Evolutionary conservation across 2,113 vertebrate species (phyloP).

Genomic region (Corvus hawaiiensis): DNA sequence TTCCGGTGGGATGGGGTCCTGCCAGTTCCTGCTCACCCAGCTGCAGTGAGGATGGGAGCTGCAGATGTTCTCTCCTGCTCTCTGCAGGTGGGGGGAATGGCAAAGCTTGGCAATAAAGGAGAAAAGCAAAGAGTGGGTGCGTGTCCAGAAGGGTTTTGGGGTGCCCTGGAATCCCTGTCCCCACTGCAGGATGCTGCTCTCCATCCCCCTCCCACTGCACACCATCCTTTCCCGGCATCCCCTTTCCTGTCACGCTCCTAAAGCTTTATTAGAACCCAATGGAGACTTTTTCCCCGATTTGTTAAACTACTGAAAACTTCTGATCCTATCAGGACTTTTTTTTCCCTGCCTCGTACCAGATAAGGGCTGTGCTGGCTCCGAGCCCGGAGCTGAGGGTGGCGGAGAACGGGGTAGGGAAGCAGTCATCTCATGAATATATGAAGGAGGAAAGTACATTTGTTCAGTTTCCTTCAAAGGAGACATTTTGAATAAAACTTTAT

Average conservation of each 20-base stretch:
- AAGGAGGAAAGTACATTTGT: conserved; percentile 56
- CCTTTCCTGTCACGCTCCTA: background rate
- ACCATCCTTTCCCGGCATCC: background rate
- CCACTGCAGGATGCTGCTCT: background rate
- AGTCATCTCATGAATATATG: conserved; percentile 36
- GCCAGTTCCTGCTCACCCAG: rapidly evolving
- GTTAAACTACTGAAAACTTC: conserved; percentile 24
- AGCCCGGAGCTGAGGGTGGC: conserved; percentile 25
- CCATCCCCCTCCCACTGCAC: background rate
- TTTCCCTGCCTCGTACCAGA: background rate
- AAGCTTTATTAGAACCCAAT: background rate
- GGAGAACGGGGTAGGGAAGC: background rate
- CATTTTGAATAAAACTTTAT: conserved; percentile 21
- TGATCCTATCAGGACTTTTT: background rate
- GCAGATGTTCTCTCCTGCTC: background rate
- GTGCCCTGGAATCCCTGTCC: background rate
- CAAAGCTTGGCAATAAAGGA: background rate
- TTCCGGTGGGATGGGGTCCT: background rate
- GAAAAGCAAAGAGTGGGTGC: background rate
- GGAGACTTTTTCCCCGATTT: background rate
- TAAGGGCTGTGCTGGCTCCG: conserved; percentile 37
- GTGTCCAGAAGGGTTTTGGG: background rate
- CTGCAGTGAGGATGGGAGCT: background rate
- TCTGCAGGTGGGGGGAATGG: background rate
- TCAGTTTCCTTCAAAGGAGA: conserved; percentile 30